phyloP scores from a whole-genome alignment of 2,113 vertebrate species.

The Elgaria multicarinata region DNA sequence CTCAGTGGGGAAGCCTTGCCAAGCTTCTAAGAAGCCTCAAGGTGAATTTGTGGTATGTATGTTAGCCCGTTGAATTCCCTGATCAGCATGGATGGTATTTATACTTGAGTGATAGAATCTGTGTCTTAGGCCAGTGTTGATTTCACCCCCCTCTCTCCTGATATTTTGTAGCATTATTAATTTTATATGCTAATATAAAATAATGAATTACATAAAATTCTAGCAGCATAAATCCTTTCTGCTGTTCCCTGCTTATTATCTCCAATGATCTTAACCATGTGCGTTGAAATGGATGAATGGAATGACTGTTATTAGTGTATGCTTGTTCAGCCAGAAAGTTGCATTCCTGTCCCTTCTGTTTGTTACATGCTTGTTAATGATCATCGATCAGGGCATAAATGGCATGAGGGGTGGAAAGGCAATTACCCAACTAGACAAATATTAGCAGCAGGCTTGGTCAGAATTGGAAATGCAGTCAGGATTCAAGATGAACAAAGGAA shows the following conservation, averaged over 20 bases:
- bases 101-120: background rate
- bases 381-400: slow-evolving; percentile 28
- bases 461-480: slow-evolving; percentile 27
- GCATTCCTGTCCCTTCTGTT: slow-evolving; percentile 32
- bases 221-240: background rate
- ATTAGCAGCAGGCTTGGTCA: slow-evolving; percentile 15
- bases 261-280: background rate
- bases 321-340: slow-evolving; percentile 46
- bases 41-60: background rate
- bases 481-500: background rate
- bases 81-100: background rate
- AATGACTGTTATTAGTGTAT: background rate
- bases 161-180: background rate
- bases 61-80: background rate
- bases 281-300: background rate
- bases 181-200: background rate
- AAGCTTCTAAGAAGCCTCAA: background rate
- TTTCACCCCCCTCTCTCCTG: background rate
- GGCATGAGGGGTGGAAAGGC: slow-evolving; percentile 34
- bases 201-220: too few species aligned
- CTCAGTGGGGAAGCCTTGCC: background rate
- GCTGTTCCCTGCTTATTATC: background rate
- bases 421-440: slow-evolving; percentile 48
- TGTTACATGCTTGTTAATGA: slow-evolving; percentile 18
- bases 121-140: slow-evolving; percentile 19